Evolutionary conservation across 1,140 invertebrate genomes (phyloP).

Genomic region (Trachymyrmex cornetzi): DNA sequence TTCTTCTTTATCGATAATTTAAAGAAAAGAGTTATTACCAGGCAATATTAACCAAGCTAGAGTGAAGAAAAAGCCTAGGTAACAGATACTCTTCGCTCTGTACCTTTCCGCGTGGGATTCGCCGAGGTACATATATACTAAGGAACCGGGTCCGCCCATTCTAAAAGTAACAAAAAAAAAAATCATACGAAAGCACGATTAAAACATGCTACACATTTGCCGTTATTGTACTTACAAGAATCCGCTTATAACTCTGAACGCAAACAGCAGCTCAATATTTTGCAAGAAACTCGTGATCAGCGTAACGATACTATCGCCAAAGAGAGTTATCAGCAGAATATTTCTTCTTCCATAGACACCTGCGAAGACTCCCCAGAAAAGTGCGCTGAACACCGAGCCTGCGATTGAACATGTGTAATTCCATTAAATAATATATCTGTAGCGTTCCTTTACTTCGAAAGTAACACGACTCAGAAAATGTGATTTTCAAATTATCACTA

Average conservation of each 20-base stretch:
- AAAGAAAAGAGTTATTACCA: constrained; percentile 79
- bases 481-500: neutral
- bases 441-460: neutral
- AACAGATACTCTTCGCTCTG: constrained; percentile 88
- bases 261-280: constrained; percentile 85
- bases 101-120: constrained; percentile 88
- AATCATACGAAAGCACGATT: neutral
- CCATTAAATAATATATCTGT: neutral
- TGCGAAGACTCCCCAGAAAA: constrained; percentile 90
- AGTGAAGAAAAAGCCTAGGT: constrained; percentile 89
- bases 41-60: constrained; percentile 89
- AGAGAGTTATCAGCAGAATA: constrained; percentile 88
- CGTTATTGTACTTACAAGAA: constrained; percentile 86
- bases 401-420: neutral
- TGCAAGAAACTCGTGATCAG: constrained; percentile 86
- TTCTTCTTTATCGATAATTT: constrained; percentile 1
- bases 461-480: neutral
- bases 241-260: constrained; percentile 87
- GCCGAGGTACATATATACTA: constrained; percentile 89
- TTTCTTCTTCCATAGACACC: constrained; percentile 89
- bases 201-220: too few species aligned
- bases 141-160: constrained; percentile 88
- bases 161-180: constrained; percentile 68
- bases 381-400: constrained; percentile 88
- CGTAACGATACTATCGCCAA: constrained; percentile 88